Conservation (phyloP, 2,888 invertebrate genomes). For the Charanyca ferruginea region DNA sequence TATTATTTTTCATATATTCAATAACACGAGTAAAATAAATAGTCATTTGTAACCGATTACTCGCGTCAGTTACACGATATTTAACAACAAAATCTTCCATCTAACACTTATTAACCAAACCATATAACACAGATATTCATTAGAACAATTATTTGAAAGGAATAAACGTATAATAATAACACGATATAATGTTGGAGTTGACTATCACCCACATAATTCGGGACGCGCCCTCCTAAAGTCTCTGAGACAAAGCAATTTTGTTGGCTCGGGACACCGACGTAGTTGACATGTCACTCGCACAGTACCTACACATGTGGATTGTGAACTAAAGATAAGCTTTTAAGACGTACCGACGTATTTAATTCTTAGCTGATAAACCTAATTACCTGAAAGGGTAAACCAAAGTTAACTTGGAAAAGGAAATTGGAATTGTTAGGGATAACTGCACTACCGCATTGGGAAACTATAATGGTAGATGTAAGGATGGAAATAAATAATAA, state of each 20-base stretch:
- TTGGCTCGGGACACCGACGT: slow-evolving; percentile 77
- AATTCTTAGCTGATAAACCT: slow-evolving; percentile 39
- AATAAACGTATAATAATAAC: slow-evolving; percentile 74
- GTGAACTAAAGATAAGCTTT: slow-evolving; percentile 79
- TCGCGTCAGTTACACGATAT: too few relatives aligned
- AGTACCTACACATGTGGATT: slow-evolving; percentile 73
- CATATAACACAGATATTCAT: slow-evolving; percentile 27
- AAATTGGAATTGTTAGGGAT: too few relatives aligned
- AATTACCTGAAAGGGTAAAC: slow-evolving; percentile 25
- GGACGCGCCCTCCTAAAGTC: slow-evolving; percentile 76
- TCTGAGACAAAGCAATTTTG: slow-evolving; percentile 83
- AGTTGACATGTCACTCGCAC: slow-evolving; percentile 82
- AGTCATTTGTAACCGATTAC: too few relatives aligned
- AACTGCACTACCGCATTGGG: too few relatives aligned
- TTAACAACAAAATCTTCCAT: too few relatives aligned
- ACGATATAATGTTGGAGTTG: slow-evolving; percentile 67
- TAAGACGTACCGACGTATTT: slow-evolving; percentile 59
- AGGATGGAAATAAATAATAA: too few relatives aligned
- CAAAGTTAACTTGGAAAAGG: slow-evolving; percentile 22
- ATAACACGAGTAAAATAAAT: too few relatives aligned
- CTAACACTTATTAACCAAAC: neutral
- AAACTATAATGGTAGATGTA: too few relatives aligned
- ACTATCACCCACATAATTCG: slow-evolving; percentile 76
- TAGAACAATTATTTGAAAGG: slow-evolving; percentile 61
- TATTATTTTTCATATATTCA: too few relatives aligned